Conservation (phyloP, 2,888 invertebrate genomes). For the Eudasyphora cyanicolor region DNA sequence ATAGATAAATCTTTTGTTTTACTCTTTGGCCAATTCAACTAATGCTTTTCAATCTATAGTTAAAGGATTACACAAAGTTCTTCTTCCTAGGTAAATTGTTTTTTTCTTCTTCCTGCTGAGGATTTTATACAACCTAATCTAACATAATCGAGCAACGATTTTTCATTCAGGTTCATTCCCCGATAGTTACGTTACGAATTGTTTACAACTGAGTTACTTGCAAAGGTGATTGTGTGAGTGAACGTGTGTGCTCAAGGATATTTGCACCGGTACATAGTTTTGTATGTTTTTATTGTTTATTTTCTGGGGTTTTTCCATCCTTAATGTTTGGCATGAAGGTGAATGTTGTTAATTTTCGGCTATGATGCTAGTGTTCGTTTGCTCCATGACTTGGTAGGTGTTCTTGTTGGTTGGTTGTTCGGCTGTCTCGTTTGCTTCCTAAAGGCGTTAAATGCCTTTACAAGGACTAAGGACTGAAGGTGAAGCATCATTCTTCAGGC, state of each 20-base stretch:
- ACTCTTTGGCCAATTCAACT: too few species aligned
- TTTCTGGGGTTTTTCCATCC: conserved; percentile 8
- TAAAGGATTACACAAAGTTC: too few species aligned
- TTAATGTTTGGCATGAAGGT: conserved; percentile 18
- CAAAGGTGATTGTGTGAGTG: neutral
- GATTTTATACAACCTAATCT: too few species aligned
- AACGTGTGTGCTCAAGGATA: neutral
- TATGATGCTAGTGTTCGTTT: conserved; percentile 25
- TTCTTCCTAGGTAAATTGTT: too few species aligned
- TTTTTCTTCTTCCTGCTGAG: too few species aligned
- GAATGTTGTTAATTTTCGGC: conserved; percentile 58
- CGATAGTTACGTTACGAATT: neutral
- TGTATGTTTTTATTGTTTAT: conserved; percentile 19
- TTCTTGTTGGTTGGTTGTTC: conserved; percentile 19
- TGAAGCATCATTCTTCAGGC: conserved; percentile 53
- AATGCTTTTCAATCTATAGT: too few species aligned
- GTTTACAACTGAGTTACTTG: neutral
- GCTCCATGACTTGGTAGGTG: neutral
- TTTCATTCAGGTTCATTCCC: neutral
- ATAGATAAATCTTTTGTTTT: too few species aligned
- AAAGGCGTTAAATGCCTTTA: conserved; percentile 64
- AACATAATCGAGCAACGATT: too few species aligned
- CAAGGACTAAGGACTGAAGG: conserved; percentile 58
- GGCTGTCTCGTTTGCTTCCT: conserved; percentile 52
- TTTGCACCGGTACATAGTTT: conserved; percentile 9